Conservation (phyloP, 30 jellyfish, hydroid and myxozoan species). For the Aurelia sp. region DNA sequence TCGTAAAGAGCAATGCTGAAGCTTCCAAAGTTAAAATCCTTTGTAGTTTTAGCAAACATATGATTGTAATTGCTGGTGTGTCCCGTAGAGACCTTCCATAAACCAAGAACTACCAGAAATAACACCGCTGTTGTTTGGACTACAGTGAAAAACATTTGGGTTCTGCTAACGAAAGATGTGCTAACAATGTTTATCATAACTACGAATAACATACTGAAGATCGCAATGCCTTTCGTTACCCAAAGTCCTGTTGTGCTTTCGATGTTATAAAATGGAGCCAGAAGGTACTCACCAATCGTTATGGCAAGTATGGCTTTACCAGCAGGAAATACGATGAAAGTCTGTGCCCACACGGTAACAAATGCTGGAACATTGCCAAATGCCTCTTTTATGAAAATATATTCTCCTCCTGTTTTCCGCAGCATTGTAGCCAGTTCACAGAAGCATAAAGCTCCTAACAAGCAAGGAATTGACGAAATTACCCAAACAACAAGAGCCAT, state of each 20-base stretch:
- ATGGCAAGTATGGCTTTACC: constrained; percentile 30
- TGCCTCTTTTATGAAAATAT: constrained; percentile 33
- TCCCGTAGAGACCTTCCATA: too few relatives aligned
- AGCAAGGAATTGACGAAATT: constrained; percentile 5
- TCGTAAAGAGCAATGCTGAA: too few relatives aligned
- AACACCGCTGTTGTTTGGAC: too few relatives aligned
- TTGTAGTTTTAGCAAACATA: too few relatives aligned
- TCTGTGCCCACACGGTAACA: constrained; percentile 28
- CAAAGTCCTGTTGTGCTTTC: background rate
- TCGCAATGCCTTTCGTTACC: constrained; percentile 11
- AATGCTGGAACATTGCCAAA: constrained; percentile 45
- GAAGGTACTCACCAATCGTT: constrained; percentile 22
- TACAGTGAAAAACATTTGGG: constrained; percentile 5
- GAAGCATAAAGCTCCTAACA: constrained; percentile 59
- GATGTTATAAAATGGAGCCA: too few relatives aligned
- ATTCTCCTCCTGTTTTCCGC: too few relatives aligned
- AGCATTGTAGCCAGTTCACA: too few relatives aligned
- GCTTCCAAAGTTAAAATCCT: too few relatives aligned
- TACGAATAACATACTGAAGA: background rate
- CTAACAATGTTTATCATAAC: background rate
- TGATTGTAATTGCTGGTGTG: too few relatives aligned
- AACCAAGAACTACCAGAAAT: too few relatives aligned
- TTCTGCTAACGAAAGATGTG: background rate
- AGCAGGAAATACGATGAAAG: constrained; percentile 22
- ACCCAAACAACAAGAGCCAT: constrained; percentile 53